These are phyloP conservation scores for Rhinoderma darwinii DNA, from an alignment of 2,113 vertebrate genomes.

Conservation along the genomic window DNA sequence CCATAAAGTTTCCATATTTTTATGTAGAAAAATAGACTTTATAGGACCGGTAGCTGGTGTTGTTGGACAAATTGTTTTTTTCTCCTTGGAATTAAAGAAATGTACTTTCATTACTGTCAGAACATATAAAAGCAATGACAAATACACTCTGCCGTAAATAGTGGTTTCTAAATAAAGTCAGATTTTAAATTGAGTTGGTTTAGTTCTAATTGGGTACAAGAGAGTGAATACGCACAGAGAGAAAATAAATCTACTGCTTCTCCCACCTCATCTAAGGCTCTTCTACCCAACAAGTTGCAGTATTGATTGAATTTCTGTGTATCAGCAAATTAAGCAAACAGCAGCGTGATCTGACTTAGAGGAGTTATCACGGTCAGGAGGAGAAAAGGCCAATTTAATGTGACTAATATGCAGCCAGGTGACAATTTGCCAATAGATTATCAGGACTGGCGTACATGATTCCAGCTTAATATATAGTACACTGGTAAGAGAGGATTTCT, in stretches of 20 bases:
- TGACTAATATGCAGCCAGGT: not conserved
- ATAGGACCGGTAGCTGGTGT: not conserved
- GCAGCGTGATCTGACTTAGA: not conserved
- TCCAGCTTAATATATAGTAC: not conserved
- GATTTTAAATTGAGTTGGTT: slow-evolving; percentile 41
- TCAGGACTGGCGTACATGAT: not conserved
- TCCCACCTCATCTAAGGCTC: slow-evolving; percentile 20
- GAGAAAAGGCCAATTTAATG: not conserved
- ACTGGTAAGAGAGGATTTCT: not conserved
- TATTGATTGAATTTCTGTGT: slow-evolving; percentile 42
- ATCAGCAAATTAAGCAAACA: slow-evolving; percentile 43
- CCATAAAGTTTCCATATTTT: not conserved
- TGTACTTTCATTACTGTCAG: slow-evolving; percentile 15
- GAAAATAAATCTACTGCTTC: slow-evolving; percentile 29
- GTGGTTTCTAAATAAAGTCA: slow-evolving; percentile 45
- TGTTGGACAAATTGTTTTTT: not conserved
- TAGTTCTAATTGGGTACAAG: slow-evolving; percentile 25
- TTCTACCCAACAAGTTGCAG: slow-evolving; percentile 28
- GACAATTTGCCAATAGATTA: not conserved
- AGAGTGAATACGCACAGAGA: not conserved
- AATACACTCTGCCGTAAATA: slow-evolving; percentile 21
- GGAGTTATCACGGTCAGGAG: slow-evolving; percentile 5
- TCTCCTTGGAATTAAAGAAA: slow-evolving; percentile 22
- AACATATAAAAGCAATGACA: slow-evolving; percentile 24
- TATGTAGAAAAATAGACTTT: not conserved